Evolutionary conservation across 2,888 invertebrate genomes (phyloP).

Genomic region (Bibio marci): DNA sequence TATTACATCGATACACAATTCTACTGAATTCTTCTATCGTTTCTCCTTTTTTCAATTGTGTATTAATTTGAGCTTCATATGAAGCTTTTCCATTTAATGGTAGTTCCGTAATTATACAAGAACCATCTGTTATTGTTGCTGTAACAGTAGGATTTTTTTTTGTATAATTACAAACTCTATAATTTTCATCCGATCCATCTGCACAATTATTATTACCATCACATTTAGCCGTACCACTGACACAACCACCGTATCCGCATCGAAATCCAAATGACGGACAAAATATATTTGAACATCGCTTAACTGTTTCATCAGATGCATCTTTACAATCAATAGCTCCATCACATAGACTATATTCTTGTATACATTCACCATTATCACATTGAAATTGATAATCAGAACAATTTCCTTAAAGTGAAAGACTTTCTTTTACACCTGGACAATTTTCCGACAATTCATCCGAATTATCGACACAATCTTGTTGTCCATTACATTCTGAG

Average conservation of each 20-base stretch:
- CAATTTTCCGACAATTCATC: conserved; percentile 4
- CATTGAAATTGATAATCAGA: conserved; percentile 1
- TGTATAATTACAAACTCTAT: conserved; percentile 2
- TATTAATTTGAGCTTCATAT: background rate
- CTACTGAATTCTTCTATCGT: background rate
- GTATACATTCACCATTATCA: conserved; percentile 7
- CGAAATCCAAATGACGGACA: conserved; percentile 32
- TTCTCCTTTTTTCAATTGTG: background rate
- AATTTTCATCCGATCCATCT: conserved; percentile 18
- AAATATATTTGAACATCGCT: conserved; percentile 16
- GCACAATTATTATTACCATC: conserved; percentile 14
- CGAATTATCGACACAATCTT: conserved; percentile 6
- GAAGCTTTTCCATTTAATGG: conserved; percentile 1
- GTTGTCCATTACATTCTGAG: conserved; percentile 1
- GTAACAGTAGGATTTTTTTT: background rate
- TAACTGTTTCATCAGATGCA: conserved; percentile 12
- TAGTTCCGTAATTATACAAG: background rate
- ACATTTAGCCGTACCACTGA: conserved; percentile 12
- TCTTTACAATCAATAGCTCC: conserved; percentile 16
- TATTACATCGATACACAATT: conserved; percentile 2
- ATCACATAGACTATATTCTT: conserved; percentile 18
- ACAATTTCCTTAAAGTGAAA: conserved; percentile 1
- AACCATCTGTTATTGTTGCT: background rate
- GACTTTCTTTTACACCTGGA: background rate
- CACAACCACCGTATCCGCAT: conserved; percentile 19